A percentile compares a stretch with the other conserved stretches of the same genome.
phyloP scores from a whole-genome alignment of 37 sponge, comb jelly and placozoan genomes.

The Ephydatia muelleri region DNA sequence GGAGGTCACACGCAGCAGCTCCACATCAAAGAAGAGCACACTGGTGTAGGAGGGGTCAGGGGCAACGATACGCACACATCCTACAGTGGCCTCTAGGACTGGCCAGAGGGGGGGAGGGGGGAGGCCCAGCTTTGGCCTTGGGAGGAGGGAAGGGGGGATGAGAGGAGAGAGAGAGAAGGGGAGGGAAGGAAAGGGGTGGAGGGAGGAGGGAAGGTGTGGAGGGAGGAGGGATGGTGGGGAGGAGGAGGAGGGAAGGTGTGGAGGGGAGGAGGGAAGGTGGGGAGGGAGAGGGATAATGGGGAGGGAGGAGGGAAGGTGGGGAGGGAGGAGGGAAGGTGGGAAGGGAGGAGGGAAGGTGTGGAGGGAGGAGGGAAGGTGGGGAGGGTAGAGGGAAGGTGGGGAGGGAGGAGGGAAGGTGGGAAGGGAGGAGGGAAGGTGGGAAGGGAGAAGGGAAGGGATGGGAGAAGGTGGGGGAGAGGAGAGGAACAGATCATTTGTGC shows the following conservation, averaged over 20 bases:
- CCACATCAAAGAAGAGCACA: constrained; percentile 28
- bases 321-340: too few relatives aligned
- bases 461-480: background rate
- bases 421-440: background rate
- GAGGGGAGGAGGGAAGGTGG: too few relatives aligned
- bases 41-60: constrained; percentile 27
- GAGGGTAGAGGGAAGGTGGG: background rate
- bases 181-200: background rate
- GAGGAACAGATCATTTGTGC: too few relatives aligned
- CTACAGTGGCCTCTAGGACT: constrained; percentile 31
- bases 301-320: too few relatives aligned
- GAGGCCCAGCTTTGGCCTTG: background rate
- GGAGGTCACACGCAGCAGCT: constrained; percentile 35
- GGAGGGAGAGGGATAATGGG: too few relatives aligned
- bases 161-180: background rate
- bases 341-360: background rate
- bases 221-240: too few relatives aligned
- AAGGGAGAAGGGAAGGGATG: background rate
- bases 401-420: background rate
- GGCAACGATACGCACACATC: constrained; percentile 37
- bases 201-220: background rate
- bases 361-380: background rate
- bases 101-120: constrained; percentile 35
- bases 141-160: background rate
- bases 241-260: too few relatives aligned